Evolutionary conservation across 2,888 invertebrate species (phyloP).

Genomic region (Merodon equestris): DNA sequence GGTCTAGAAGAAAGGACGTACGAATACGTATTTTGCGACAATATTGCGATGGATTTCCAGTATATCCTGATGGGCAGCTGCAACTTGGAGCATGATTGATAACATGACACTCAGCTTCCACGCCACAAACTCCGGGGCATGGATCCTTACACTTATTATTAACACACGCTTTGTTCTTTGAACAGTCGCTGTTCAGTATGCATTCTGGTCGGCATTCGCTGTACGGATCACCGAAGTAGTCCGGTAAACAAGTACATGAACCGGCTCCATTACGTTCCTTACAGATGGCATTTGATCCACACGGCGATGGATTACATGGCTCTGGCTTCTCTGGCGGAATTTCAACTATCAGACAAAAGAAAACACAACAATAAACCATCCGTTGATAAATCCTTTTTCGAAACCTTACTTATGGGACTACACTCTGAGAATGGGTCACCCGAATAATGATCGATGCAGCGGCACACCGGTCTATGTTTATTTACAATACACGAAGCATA

Average conservation of each 20-base stretch:
- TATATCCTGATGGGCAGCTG: slow-evolving; percentile 87
- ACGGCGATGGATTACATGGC: slow-evolving; percentile 92
- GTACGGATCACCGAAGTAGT: slow-evolving; percentile 93
- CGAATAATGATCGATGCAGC: slow-evolving; percentile 87
- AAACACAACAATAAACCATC: slow-evolving; percentile 19
- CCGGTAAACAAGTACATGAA: slow-evolving; percentile 89
- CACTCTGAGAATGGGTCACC: slow-evolving; percentile 93
- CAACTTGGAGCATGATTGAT: slow-evolving; percentile 91
- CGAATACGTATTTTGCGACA: slow-evolving; percentile 81
- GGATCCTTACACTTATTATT: slow-evolving; percentile 92
- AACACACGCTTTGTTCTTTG: slow-evolving; percentile 87
- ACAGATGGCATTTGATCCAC: slow-evolving; percentile 91
- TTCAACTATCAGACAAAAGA: slow-evolving; percentile 71
- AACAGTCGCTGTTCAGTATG: slow-evolving; percentile 90
- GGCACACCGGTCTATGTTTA: slow-evolving; percentile 91
- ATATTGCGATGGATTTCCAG: slow-evolving; percentile 86
- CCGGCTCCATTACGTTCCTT: slow-evolving; percentile 90
- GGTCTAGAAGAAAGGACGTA: slow-evolving; percentile 75
- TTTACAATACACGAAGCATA: slow-evolving; percentile 89
- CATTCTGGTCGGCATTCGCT: slow-evolving; percentile 92
- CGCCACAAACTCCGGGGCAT: slow-evolving; percentile 89
- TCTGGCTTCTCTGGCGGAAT: slow-evolving; percentile 82
- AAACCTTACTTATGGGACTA: slow-evolving; percentile 80
- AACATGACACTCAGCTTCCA: slow-evolving; percentile 88
- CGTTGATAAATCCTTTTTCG: slow-evolving; percentile 3